phyloP scores from a whole-genome alignment of 2,888 invertebrate species.

The Drosophila mimica region DNA sequence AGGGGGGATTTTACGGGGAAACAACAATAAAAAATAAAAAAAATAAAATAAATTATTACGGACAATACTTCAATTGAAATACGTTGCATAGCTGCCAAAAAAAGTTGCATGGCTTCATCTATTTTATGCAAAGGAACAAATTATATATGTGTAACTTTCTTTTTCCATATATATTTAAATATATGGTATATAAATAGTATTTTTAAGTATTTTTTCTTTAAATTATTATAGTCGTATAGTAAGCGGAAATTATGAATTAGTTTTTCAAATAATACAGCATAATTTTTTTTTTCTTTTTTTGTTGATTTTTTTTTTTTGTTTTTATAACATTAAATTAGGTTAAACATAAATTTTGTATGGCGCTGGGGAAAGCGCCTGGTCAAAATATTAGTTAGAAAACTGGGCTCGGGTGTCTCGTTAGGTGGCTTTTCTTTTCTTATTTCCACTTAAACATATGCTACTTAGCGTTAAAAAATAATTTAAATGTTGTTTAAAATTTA shows the following conservation, averaged over 20 bases:
- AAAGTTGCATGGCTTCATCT: slow-evolving; percentile 1
- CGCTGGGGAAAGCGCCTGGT: slow-evolving; percentile 16
- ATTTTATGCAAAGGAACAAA: slow-evolving; percentile 65
- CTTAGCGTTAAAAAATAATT: slow-evolving; percentile 61
- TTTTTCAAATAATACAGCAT: slow-evolving; percentile 35
- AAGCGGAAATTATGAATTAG: slow-evolving; percentile 41
- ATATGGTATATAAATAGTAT: slow-evolving; percentile 35
- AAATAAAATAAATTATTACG: slow-evolving; percentile 54
- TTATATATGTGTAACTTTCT: slow-evolving; percentile 43
- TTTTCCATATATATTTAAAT: slow-evolving; percentile 21
- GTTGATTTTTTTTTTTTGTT: slow-evolving; percentile 4
- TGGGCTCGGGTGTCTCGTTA: slow-evolving; percentile 70
- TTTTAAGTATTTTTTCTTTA: slow-evolving; percentile 11
- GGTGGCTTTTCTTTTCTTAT: slow-evolving; percentile 20
- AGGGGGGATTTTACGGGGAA: neutral
- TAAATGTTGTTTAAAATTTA: slow-evolving; percentile 49
- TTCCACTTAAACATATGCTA: slow-evolving; percentile 47
- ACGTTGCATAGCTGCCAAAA: slow-evolving; percentile 56
- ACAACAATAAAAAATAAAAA: slow-evolving; percentile 32
- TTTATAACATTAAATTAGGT: slow-evolving; percentile 55
- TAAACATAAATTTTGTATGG: slow-evolving; percentile 52
- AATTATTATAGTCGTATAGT: slow-evolving; percentile 35
- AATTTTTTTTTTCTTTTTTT: neutral
- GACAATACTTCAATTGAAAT: slow-evolving; percentile 52
- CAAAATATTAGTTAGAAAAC: slow-evolving; percentile 57